phyloP scores from a whole-genome alignment of 2,888 invertebrate species.

The Leucozona laternaria region DNA sequence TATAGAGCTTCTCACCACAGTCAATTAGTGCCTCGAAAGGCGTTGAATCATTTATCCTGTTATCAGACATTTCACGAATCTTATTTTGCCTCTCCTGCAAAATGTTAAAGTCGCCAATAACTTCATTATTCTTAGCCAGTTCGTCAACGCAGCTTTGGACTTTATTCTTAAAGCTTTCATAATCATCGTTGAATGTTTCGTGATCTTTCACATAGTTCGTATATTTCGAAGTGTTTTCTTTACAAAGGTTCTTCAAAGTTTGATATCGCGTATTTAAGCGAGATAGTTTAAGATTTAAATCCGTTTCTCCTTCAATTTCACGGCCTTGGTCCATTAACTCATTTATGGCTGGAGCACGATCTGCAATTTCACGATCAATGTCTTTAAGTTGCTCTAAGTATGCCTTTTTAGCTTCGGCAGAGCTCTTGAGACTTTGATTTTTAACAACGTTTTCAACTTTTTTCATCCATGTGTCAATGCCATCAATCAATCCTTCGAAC shows the following conservation, averaged over 20 bases:
- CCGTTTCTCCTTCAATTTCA: constrained; percentile 90
- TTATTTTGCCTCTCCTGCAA: constrained; percentile 93
- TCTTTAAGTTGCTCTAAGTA: constrained; percentile 91
- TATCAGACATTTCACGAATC: constrained; percentile 91
- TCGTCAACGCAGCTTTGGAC: constrained; percentile 89
- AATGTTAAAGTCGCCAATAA: constrained; percentile 93
- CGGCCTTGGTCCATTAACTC: constrained; percentile 88
- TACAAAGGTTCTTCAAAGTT: constrained; percentile 91
- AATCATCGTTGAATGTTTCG: constrained; percentile 90
- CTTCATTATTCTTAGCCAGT: constrained; percentile 89
- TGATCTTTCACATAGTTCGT: constrained; percentile 94
- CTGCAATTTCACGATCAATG: constrained; percentile 88
- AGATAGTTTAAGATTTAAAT: constrained; percentile 89
- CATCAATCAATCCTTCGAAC: constrained; percentile 91
- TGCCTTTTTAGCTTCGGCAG: constrained; percentile 91
- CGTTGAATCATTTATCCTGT: constrained; percentile 90
- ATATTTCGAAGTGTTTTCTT: constrained; percentile 93
- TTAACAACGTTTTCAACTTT: constrained; percentile 93
- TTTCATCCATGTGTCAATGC: constrained; percentile 93
- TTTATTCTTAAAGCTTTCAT: constrained; percentile 90
- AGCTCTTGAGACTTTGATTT: constrained; percentile 94
- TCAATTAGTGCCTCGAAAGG: constrained; percentile 93
- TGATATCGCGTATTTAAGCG: constrained; percentile 93
- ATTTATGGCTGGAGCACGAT: constrained; percentile 88
- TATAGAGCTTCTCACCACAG: constrained; percentile 95